Conservation (phyloP, 2,797 vertebrate species). For the Microctenopoma steveboyesi region DNA sequence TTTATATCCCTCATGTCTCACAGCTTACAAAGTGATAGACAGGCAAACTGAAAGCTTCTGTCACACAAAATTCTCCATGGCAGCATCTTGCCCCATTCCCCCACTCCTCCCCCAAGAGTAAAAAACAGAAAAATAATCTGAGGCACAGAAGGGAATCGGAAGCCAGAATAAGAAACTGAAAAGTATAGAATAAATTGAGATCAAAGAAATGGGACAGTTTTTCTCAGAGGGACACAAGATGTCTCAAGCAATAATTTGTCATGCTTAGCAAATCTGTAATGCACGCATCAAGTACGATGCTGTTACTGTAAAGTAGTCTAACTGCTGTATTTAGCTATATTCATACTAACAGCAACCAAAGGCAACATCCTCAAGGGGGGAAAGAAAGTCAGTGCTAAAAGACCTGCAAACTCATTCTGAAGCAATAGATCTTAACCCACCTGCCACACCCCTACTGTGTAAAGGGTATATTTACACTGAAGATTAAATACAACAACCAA, state of each 20-base stretch:
- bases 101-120: conserved; percentile 29
- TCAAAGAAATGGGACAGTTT: conserved; percentile 58
- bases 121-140: conserved; percentile 57
- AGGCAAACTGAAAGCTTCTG: conserved; percentile 76
- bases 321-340: conserved; percentile 54
- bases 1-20: conserved; percentile 81
- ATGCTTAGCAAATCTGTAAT: conserved; percentile 62
- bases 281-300: conserved; percentile 41
- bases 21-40: conserved; percentile 78
- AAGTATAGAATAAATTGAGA: conserved; percentile 60
- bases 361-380: conserved; percentile 54
- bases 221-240: conserved; percentile 56
- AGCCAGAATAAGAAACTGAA: conserved; percentile 54
- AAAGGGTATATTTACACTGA: conserved; percentile 39
- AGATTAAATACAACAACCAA: conserved; percentile 7
- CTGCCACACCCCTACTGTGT: conserved; percentile 29
- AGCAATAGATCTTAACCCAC: conserved; percentile 46
- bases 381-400: conserved; percentile 59
- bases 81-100: conserved; percentile 42
- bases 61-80: conserved; percentile 74
- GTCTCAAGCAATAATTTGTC: conserved; percentile 69
- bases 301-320: conserved; percentile 42
- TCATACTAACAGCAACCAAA: conserved; percentile 36
- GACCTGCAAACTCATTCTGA: conserved; percentile 55
- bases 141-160: conserved; percentile 42